phyloP scores from a whole-genome alignment of 2,113 vertebrate genomes.

The Rutilus rutilus region DNA sequence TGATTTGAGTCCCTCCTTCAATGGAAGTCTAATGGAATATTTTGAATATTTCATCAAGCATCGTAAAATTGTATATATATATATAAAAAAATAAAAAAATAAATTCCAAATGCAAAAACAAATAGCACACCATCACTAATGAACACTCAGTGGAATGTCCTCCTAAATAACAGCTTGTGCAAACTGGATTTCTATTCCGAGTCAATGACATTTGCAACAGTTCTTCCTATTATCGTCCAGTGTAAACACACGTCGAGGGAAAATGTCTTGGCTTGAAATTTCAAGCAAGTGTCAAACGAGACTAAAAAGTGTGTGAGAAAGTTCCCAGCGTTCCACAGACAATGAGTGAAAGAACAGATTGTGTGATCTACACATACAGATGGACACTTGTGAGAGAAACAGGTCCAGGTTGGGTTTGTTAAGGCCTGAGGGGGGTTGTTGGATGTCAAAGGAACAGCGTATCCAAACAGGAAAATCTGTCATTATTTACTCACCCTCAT shows the following conservation, averaged over 20 bases:
- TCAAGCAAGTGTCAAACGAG: slow-evolving; percentile 25
- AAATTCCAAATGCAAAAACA: neutral
- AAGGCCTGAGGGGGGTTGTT: slow-evolving; percentile 15
- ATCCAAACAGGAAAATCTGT: neutral
- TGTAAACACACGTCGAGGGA: neutral
- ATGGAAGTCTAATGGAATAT: neutral
- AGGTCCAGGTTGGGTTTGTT: slow-evolving; percentile 26
- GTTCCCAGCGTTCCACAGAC: slow-evolving; percentile 32
- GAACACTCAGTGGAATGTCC: neutral
- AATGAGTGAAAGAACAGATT: slow-evolving; percentile 51
- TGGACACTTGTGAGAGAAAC: slow-evolving; percentile 21
- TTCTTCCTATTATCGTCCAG: slow-evolving; percentile 14
- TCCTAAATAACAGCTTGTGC: neutral
- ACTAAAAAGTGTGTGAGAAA: slow-evolving; percentile 7
- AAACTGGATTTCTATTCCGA: slow-evolving; percentile 15
- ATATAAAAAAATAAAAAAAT: neutral
- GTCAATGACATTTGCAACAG: slow-evolving; percentile 5
- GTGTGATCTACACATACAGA: slow-evolving; percentile 30
- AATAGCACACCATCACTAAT: neutral
- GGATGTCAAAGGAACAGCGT: neutral
- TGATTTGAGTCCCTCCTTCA: too few species aligned
- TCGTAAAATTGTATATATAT: neutral
- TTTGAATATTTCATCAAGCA: neutral
- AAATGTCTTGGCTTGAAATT: slow-evolving; percentile 21
- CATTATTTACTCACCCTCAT: neutral